Base-by-base conservation (phyloP, 2,797 vertebrate genomes). In the Perodicticus potto region DNA sequence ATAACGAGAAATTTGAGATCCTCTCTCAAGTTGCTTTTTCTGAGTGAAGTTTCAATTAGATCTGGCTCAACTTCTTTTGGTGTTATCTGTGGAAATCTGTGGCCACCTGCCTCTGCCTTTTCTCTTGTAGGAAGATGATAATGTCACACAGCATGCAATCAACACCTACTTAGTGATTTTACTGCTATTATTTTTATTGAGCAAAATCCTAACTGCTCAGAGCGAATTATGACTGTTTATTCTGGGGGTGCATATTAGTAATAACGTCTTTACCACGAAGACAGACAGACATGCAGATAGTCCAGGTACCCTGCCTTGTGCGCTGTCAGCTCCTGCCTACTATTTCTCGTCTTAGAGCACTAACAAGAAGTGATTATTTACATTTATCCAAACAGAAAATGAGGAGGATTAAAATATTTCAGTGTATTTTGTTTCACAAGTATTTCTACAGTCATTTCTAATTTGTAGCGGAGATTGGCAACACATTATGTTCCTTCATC, bases 111-210 rank as follows among this genome's bases (percentile, higher is more conserved):
- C 67, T 96, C 73, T 95, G 70, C 17, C 49, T 93, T 96, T 91
- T 94, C 34, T 82, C 11, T 94, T 37, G 80, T 84, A 12, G 4
- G 6, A 89, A 85, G 65, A 61, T 32, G 84, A 73, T 59, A 16
- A 49, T 55, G 34, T 8, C 65, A 14, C 78, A 89, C 29, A 88
- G 72, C 49, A 17, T 14, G 6, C 2, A 37, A 55, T 95, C 29
- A 96, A 85, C 74, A 86, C 91, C 32, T n/a, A 77, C 1, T 96
- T 77, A 88, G 20, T 88, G 34, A 0, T 90, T 96, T 95, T 94
- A 97, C 96, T 94, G 2, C 13, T 55, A 6, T 95, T 94, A 93
- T 92, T 97, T 95, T 86, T 96, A 95, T 22, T 94, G 45, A 94
- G 10, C 3, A 94, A 93, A 96, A 81, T 91, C 59, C 45, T 86